Percentiles rank a stretch among this genome's conserved stretches.
These are phyloP conservation scores for Oscheius sp. DNA, from an alignment of 2,888 invertebrate genomes.

Conservation along the genomic window DNA sequence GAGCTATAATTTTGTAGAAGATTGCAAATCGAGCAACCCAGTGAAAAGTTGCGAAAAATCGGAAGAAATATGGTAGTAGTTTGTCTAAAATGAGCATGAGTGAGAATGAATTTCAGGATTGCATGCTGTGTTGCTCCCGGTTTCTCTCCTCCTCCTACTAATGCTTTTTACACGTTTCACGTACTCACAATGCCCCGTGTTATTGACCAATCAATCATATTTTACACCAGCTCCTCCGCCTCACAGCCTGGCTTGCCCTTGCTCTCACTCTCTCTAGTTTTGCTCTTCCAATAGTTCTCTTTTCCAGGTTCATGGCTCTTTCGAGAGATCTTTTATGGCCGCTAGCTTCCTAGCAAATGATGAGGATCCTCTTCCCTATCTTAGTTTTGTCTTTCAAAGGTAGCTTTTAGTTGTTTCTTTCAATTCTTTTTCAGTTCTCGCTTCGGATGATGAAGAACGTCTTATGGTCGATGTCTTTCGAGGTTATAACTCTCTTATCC, in stretches of 20 bases:
- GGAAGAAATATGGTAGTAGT: too few relatives aligned
- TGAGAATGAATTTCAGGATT: too few relatives aligned
- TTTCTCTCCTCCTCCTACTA: neutral
- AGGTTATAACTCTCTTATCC: constrained; percentile 74
- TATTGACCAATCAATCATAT: constrained; percentile 21
- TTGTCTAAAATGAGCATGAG: too few relatives aligned
- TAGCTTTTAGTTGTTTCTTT: too few relatives aligned
- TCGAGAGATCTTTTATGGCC: neutral
- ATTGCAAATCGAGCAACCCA: too few relatives aligned
- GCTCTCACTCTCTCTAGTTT: neutral
- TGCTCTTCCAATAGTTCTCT: neutral
- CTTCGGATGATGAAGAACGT: constrained; percentile 71
- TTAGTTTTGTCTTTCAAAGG: too few relatives aligned
- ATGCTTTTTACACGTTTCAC: neutral
- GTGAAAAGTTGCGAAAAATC: too few relatives aligned
- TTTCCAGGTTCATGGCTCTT: neutral
- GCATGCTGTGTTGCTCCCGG: neutral
- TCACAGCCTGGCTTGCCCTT: neutral
- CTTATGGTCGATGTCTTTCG: constrained; percentile 73
- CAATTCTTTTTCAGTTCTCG: neutral
- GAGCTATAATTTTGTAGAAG: too few relatives aligned
- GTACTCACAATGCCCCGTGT: neutral
- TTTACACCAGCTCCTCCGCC: constrained; percentile 9
- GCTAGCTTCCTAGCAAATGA: too few relatives aligned
- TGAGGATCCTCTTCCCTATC: too few relatives aligned